Evolutionary conservation across 1,140 invertebrate genomes (phyloP).

Genomic region (Eciton burchellii): DNA sequence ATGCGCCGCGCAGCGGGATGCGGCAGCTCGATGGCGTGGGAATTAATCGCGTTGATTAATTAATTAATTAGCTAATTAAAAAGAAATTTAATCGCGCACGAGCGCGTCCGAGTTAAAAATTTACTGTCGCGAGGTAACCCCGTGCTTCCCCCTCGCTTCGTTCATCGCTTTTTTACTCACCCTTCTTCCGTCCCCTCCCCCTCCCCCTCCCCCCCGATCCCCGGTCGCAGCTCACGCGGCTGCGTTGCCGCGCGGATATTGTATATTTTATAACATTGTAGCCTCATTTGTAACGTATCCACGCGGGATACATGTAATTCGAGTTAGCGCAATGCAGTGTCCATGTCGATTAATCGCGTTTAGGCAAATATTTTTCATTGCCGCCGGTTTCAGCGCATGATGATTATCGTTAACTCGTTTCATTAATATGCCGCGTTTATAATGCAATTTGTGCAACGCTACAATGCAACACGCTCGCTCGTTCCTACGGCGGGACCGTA

Average conservation of each 20-base stretch:
- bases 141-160: too few relatives aligned
- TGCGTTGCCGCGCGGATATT: too few relatives aligned
- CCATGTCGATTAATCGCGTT: constrained; percentile 28
- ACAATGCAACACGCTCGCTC: not conserved
- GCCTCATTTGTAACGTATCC: constrained; percentile 6
- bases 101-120: not conserved
- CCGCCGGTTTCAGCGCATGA: too few relatives aligned
- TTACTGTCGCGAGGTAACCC: not conserved
- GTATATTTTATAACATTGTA: not conserved
- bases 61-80: not conserved
- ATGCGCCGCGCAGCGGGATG: not conserved
- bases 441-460: not conserved
- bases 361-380: constrained; percentile 34
- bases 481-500: not conserved
- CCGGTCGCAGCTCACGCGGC: too few relatives aligned
- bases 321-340: constrained; percentile 23
- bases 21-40: too few relatives aligned
- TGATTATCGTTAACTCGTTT: constrained; percentile 18
- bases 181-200: too few relatives aligned
- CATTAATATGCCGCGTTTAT: constrained; percentile 14
- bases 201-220: too few relatives aligned
- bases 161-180: not conserved
- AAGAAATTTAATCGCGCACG: constrained; percentile 16
- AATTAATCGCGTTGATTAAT: not conserved
- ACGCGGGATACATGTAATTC: not conserved